Conservation (phyloP, 2,797 vertebrate species). For the Toxotes lorentzi region DNA sequence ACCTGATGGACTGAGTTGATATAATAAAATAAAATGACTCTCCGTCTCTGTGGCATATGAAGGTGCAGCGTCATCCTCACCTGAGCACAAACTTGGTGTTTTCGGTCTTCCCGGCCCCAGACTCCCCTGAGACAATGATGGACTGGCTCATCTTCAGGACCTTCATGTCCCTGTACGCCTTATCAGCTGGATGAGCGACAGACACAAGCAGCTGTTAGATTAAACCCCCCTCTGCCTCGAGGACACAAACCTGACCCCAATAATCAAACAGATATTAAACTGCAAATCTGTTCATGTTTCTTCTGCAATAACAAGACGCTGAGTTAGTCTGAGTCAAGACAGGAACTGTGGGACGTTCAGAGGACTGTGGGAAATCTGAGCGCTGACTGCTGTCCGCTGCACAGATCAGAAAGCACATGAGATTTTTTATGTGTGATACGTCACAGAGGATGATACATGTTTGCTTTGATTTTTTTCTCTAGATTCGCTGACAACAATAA, state of each 20-base stretch:
- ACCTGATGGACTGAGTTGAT: too few relatives aligned
- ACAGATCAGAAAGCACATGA: not conserved
- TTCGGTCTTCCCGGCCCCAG: constrained; percentile 97
- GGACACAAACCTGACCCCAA: not conserved
- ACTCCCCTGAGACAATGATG: constrained; percentile 98
- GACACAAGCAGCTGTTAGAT: constrained; percentile 12
- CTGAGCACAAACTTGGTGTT: constrained; percentile 99
- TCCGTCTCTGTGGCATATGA: too few relatives aligned
- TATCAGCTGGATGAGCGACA: constrained; percentile 88
- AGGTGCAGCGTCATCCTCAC: constrained; percentile 71
- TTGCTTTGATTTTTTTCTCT: too few relatives aligned
- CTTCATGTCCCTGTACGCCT: constrained; percentile 97
- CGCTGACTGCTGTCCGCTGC: constrained; percentile 40
- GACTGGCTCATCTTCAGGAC: constrained; percentile 99
- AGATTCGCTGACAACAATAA: too few relatives aligned
- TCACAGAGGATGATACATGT: not conserved
- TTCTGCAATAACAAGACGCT: not conserved
- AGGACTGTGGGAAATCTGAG: constrained; percentile 14
- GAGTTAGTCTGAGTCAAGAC: not conserved
- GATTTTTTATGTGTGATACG: not conserved
- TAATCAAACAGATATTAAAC: constrained; percentile 15
- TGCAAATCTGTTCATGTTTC: not conserved
- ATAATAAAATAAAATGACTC: too few relatives aligned
- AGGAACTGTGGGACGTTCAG: not conserved
- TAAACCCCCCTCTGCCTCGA: not conserved